Evolutionary conservation across 2,113 vertebrate genomes (phyloP), one percentile per base, ranked within the genome.

Genomic region (Puntigrus tetrazona): DNA sequence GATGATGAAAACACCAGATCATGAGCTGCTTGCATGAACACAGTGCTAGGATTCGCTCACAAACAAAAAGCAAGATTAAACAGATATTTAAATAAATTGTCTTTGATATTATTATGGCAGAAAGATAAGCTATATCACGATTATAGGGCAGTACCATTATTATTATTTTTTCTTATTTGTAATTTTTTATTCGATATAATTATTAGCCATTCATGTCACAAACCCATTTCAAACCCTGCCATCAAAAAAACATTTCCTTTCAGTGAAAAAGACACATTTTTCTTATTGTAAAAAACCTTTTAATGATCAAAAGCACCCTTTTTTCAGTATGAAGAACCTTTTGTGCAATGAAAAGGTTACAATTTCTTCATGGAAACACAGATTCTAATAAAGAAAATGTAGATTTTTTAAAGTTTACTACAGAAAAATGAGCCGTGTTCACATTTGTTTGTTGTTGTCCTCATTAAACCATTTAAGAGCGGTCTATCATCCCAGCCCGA

Each of bases 401-500:
- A 3, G 0, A 38, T 27, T 18, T 47, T 25, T 25, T 13, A 25
- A 38, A 22, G 65, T 10, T 31, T 25, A 31, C 22, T 78, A 78
- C 1, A 2, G n/a, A 50, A 73, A 73, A 25, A 43, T 16, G 43
- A 74, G 72, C 72, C 45, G 7, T 7, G n/a, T 50, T 75, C 11
- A 72, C 43, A 25, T 78, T 18, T 65, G 9, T 45, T 79, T 47
- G 18, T 47, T 80, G 25, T 80, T 67, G 57, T 47, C 59, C 78
- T 80, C 78, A 80, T 65, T 67, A 47, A 45, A 61, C 13, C 18
- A 31, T 65, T 80, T 80, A 80, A 67, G n/a, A 31, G 61, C 41
- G 67, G 59, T 80, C 59, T 34, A 80, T 67, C 59, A 47, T 47
- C 50, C 9, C 38, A 47, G 27, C 59, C 18, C 41, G 34, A 50